Conservation (phyloP, 2,113 vertebrate species). For the Cebidichthys violaceus region DNA sequence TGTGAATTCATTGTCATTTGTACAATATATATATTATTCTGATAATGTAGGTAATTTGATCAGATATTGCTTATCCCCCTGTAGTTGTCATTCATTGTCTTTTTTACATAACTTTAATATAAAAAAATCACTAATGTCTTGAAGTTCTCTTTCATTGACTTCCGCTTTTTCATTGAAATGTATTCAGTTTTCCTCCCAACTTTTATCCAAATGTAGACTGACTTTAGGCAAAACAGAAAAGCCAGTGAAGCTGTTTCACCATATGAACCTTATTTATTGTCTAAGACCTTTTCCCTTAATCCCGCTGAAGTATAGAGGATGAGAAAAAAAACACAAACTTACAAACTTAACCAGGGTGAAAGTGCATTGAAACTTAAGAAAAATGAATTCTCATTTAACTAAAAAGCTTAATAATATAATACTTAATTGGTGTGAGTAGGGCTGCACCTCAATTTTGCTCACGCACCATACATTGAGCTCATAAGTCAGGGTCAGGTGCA, state of each 20-base stretch:
- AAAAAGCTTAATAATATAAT: neutral
- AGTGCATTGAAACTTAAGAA: neutral
- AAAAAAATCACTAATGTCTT: neutral
- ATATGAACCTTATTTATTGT: neutral
- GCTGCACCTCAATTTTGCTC: neutral
- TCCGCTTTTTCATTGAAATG: neutral
- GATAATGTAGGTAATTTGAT: neutral
- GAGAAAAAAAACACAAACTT: neutral
- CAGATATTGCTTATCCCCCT: neutral
- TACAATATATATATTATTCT: neutral
- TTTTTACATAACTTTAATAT: neutral
- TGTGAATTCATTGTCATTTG: neutral
- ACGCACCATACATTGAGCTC: neutral
- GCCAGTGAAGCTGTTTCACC: constrained; percentile 12
- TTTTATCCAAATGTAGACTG: neutral
- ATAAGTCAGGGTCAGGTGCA: neutral
- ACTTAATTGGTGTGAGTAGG: neutral
- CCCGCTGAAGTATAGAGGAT: neutral
- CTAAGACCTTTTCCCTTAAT: neutral
- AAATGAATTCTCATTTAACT: neutral
- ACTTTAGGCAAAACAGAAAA: neutral
- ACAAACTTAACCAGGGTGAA: neutral
- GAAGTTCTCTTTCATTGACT: neutral
- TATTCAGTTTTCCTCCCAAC: neutral
- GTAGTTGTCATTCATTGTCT: neutral